These are phyloP conservation scores for Nomada lathburiana DNA, from an alignment of 2,888 invertebrate species.

Conservation along the genomic window DNA sequence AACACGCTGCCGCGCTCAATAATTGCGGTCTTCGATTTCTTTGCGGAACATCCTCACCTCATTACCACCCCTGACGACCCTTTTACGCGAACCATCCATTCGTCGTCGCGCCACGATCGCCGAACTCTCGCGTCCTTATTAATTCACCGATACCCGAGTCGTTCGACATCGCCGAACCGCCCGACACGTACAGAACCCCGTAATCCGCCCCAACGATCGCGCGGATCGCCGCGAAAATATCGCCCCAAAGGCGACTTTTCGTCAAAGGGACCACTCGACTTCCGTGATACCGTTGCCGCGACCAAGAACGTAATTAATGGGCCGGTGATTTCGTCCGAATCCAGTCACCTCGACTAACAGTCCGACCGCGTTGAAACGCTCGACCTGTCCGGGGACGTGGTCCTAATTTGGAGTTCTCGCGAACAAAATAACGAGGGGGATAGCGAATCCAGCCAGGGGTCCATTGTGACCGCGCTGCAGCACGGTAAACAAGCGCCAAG, in stretches of 20 bases:
- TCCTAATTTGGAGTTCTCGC: conserved; percentile 4
- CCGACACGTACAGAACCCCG: too few species aligned
- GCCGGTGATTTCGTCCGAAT: conserved; percentile 18
- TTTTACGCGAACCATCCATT: neutral
- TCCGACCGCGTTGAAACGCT: neutral
- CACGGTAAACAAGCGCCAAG: neutral
- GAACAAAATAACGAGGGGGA: conserved; percentile 1
- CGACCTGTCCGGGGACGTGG: neutral
- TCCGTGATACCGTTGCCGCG: conserved; percentile 25
- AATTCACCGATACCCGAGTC: neutral
- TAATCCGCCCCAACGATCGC: neutral
- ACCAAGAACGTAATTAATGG: conserved; percentile 40
- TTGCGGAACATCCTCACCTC: neutral
- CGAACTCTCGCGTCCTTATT: neutral
- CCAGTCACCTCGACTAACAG: conserved; percentile 7
- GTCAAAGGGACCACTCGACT: conserved; percentile 4
- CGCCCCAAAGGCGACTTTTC: neutral
- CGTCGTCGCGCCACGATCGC: neutral
- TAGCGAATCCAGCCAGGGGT: neutral
- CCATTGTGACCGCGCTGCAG: neutral
- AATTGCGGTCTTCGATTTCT: neutral
- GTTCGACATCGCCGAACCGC: too few species aligned
- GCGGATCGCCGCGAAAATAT: conserved; percentile 17
- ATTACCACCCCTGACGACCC: neutral
- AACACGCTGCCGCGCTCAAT: too few species aligned